Evolutionary conservation across 2,113 vertebrate species (phyloP).

Genomic region (Ammospiza caudacuta): DNA sequence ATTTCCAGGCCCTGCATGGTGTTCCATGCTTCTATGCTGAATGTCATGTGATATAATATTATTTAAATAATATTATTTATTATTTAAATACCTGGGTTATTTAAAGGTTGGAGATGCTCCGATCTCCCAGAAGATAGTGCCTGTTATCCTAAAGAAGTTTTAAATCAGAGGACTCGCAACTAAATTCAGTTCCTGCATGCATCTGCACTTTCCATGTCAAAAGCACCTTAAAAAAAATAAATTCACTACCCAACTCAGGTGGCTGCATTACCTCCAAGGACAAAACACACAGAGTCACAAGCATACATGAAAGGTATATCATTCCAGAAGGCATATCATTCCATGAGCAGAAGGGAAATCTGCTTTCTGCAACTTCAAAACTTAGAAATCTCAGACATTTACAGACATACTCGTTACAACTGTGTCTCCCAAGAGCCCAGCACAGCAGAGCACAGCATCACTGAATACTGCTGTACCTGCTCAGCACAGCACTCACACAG

Average conservation of each 20-base stretch:
- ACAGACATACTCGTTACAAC: neutral
- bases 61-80: neutral
- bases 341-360: neutral
- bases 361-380: neutral
- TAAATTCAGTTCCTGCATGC: neutral
- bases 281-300: neutral
- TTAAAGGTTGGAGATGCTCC: neutral
- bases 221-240: neutral
- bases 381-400: neutral
- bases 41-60: neutral
- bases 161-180: neutral
- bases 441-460: neutral
- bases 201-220: neutral
- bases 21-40: neutral
- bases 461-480: neutral
- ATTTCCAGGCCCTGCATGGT: neutral
- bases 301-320: accelerated
- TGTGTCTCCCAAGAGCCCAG: neutral
- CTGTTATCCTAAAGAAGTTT: neutral
- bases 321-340: neutral
- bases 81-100: neutral
- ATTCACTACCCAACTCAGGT: neutral
- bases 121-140: accelerated
- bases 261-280: neutral
- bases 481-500: neutral